Base-by-base conservation (phyloP, 2,797 vertebrate genomes). In the Heterohyrax brucei region DNA sequence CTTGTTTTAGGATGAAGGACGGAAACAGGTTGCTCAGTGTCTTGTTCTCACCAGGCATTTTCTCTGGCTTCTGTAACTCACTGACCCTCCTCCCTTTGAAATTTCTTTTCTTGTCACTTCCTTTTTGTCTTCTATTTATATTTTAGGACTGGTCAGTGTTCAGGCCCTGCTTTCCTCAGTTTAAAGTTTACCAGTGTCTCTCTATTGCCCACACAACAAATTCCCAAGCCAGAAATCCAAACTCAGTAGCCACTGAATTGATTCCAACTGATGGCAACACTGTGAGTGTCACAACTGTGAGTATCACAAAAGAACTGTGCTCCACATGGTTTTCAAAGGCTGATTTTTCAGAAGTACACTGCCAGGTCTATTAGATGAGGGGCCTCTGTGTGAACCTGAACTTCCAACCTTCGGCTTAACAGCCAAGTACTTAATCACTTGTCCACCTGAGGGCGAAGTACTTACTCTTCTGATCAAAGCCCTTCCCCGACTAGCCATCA, bases 11-110 rank as follows among this genome's bases (percentile, higher is more conserved):
- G 33, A 21, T 22, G 8, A 33, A 13, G 48, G 66, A 10, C 46
- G 18, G 64, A 85, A 46, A 19, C 0, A 12, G 28, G 14, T 0
- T 78, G 18, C 14, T 73, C 18, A 12, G 0, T 1, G 4, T 14
- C 30, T 39, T 33, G 44, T 7, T 53, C 24, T 79, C 28, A 3
- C 10, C 19, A 50, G 53, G 16, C 10, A n/a, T 7, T 76, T 26
- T 53, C 33, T 87, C 68, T 48, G 75, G 26, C 73, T 76, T 77
- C 75, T 77, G 24, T 48, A 77, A 77, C 12, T 77, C 22, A 5
- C 30, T 83, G 50, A 72, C 0, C 7, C 24, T 5, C 2, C 22
- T 3, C 30, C 1, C 1, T 28, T 80, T 70, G 30, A 77, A 53
- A 7, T 53, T 28, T 70, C 16, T 68, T 48, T 72, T 48, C 5